Base-by-base conservation (phyloP, 2,113 vertebrate genomes). In the Amia ocellicauda region DNA sequence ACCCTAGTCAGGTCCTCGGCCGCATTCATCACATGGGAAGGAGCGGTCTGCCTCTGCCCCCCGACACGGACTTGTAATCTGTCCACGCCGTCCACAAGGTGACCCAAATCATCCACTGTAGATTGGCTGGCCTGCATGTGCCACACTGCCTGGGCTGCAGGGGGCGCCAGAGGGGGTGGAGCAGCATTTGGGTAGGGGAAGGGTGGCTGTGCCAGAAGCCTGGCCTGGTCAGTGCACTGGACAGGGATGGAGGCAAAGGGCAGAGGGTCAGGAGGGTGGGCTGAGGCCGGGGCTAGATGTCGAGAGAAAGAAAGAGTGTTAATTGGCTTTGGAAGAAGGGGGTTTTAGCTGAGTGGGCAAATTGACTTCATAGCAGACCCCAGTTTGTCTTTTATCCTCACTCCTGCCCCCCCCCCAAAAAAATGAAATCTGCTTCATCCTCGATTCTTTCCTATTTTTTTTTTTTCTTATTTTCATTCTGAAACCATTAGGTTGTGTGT, bases 41-140 rank as follows among this genome's bases (percentile, higher is more conserved):
- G n/a, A n/a, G n/a, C n/a, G n/a, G n/a, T n/a, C n/a, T n/a, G n/a
- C 29, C 13, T 28, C 28, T 24, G 67, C 58, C 26, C 69, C 62
- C 47, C 17, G 60, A 20, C 66, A 41, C 7, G 45, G 69, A 89
- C 24, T 22, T 74, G 52, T 50, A 87, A 70, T 36, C 72, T 76
- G 45, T 77, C 74, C 60, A 88, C 69, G 50, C 75, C 77, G 29
- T 68, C 68, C 23, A 60, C 40, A 2, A 88, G 74, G 29, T 81
- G 41, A 14, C 70, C 36, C 3, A 74, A 42, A 23, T 69, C 43
- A 2, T 19, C 50, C 14, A 58, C 60, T 14, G 2, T 13, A 14
- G 62, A 71, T 75, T 45, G 17, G 23, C 58, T 29, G 26, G 26
- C 11, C 1, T 0, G 1, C 19, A 49, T 20, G 31, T 11, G 11